Percentiles rank a stretch among this genome's conserved stretches.
Evolutionary conservation across 35 echinoderm and acorn worm genomes (phyloP).

Genomic region (Lytechinus pictus): DNA sequence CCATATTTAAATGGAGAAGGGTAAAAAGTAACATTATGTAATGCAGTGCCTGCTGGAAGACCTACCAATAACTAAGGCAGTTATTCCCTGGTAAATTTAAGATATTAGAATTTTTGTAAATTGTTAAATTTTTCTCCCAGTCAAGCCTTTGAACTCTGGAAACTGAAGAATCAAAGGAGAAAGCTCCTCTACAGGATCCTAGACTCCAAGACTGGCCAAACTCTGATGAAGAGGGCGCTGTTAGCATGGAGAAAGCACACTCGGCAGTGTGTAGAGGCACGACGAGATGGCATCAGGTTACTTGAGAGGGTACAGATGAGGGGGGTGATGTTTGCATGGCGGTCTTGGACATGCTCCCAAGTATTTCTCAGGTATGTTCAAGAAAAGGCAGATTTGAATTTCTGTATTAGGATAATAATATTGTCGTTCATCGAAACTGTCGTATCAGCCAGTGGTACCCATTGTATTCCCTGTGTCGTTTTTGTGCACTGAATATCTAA

Average conservation of each 20-base stretch:
- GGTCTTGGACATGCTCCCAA: neutral
- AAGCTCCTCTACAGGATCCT: slow-evolving; percentile 42
- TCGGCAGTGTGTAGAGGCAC: neutral
- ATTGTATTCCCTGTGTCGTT: too few species aligned
- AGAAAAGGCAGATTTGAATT: neutral
- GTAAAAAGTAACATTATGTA: too few species aligned
- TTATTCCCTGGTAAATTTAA: too few species aligned
- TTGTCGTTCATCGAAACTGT: too few species aligned
- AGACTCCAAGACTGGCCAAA: slow-evolving; percentile 46
- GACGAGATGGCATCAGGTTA: neutral
- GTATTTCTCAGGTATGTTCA: neutral
- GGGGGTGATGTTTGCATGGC: slow-evolving; percentile 29
- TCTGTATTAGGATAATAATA: too few species aligned
- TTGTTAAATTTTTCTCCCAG: neutral
- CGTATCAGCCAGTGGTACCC: too few species aligned
- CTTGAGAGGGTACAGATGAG: neutral
- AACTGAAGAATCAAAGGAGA: slow-evolving; percentile 29
- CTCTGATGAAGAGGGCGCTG: slow-evolving; percentile 6
- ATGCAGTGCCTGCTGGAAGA: too few species aligned
- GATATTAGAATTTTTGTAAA: neutral
- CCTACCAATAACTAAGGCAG: too few species aligned
- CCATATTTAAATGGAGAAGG: too few species aligned
- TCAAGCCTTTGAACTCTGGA: slow-evolving; percentile 55
- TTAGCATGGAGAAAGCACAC: slow-evolving; percentile 41
- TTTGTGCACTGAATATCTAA: too few species aligned